Percentiles rank a stretch among this genome's conserved stretches.
These are phyloP conservation scores for Hyles vespertilio DNA, from an alignment of 1,140 invertebrate species.

Conservation along the genomic window DNA sequence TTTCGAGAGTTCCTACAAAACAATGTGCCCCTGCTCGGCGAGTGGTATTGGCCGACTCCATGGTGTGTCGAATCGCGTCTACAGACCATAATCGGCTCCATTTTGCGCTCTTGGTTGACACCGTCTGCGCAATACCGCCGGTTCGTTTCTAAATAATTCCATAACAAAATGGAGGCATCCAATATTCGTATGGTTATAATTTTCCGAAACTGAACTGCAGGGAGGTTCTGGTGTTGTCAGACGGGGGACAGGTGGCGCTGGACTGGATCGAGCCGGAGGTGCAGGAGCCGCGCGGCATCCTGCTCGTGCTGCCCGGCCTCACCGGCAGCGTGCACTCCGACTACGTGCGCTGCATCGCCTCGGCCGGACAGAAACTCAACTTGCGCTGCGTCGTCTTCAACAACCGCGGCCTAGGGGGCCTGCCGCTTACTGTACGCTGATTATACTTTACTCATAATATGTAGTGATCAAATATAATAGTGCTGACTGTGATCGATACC, in stretches of 20 bases:
- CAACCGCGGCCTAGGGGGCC: conserved; percentile 86
- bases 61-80: conserved; percentile 91
- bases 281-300: conserved; percentile 77
- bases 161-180: no score
- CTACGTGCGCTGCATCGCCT: conserved; percentile 88
- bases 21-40: conserved; percentile 82
- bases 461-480: no score
- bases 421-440: conserved; percentile 77
- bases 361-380: conserved; percentile 79
- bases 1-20: conserved; percentile 82
- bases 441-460: no score
- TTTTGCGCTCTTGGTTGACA: conserved; percentile 76
- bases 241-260: conserved; percentile 90
- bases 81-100: conserved; percentile 86
- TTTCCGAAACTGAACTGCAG: conserved; percentile 57
- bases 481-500: conserved; percentile 33
- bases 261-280: conserved; percentile 85
- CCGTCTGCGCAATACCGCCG: conserved; percentile 64
- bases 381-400: conserved; percentile 88
- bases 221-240: conserved; percentile 84
- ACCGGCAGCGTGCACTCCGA: conserved; percentile 87
- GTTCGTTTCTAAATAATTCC: no score
- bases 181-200: no score
- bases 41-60: conserved; percentile 89
- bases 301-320: conserved; percentile 89